phyloP scores from a whole-genome alignment of 2,888 invertebrate species.

The Rhaphigaster nebulosa region DNA sequence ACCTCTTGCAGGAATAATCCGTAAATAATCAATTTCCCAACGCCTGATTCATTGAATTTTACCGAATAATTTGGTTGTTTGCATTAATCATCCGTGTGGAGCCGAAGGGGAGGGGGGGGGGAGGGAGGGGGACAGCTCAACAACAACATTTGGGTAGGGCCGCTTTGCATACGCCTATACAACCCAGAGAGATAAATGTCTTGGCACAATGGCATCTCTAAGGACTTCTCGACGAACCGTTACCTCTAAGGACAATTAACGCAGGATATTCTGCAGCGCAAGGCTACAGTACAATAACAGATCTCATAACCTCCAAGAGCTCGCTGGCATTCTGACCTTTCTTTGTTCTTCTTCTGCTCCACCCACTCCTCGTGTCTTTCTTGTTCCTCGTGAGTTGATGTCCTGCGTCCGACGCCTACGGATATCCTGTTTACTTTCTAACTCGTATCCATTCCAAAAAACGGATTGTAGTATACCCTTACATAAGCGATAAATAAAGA shows the following conservation, averaged over 20 bases:
- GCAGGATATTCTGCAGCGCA: background rate
- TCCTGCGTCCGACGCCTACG: background rate
- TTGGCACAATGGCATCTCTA: background rate
- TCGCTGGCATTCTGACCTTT: background rate
- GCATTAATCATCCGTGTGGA: background rate
- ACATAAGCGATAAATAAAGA: background rate
- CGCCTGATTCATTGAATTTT: background rate
- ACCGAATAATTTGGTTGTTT: background rate
- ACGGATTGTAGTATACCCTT: background rate
- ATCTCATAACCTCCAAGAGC: too few species aligned
- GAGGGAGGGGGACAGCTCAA: too few species aligned
- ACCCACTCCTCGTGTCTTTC: background rate
- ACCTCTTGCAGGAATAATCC: background rate
- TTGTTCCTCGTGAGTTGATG: background rate
- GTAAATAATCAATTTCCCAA: background rate
- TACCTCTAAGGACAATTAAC: background rate
- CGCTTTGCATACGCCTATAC: slow-evolving; percentile 4
- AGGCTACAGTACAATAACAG: too few species aligned
- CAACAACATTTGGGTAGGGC: background rate
- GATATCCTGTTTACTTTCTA: background rate
- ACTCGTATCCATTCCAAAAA: background rate
- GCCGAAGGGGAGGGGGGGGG: too few species aligned
- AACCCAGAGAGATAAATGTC: background rate
- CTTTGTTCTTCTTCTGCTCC: background rate
- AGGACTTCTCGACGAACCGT: too few species aligned